Conservation (phyloP, 2,113 vertebrate species). For the Elephas maximus region DNA sequence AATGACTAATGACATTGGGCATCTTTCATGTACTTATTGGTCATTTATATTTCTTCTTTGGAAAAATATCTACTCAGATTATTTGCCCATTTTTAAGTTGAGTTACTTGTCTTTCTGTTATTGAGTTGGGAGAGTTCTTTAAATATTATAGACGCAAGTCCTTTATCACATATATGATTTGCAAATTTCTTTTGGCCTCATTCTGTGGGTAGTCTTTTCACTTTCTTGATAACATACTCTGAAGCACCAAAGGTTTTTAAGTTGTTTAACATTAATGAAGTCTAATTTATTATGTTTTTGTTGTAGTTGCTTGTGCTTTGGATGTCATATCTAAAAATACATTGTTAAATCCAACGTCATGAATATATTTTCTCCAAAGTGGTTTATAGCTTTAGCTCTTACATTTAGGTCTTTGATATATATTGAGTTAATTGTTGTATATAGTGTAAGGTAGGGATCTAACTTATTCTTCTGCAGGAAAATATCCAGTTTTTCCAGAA, state of each 20-base stretch:
- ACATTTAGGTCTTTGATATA: neutral
- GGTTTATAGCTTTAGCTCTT: neutral
- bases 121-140: neutral
- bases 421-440: neutral
- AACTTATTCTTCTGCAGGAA: neutral
- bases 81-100: neutral
- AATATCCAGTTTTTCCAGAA: no score
- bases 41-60: neutral
- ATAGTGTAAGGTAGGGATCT: neutral
- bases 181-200: neutral
- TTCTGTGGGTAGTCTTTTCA: neutral
- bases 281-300: no score
- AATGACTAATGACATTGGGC: neutral
- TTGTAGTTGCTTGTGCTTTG: neutral
- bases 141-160: neutral
- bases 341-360: neutral
- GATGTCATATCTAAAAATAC: neutral
- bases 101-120: no score
- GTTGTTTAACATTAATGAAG: neutral
- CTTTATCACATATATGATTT: neutral
- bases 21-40: neutral
- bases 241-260: no score
- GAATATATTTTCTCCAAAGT: neutral
- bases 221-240: neutral
- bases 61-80: neutral